These are phyloP conservation scores for Heliconius hermathena DNA, from an alignment of 1,140 invertebrate genomes.

Conservation along the genomic window DNA sequence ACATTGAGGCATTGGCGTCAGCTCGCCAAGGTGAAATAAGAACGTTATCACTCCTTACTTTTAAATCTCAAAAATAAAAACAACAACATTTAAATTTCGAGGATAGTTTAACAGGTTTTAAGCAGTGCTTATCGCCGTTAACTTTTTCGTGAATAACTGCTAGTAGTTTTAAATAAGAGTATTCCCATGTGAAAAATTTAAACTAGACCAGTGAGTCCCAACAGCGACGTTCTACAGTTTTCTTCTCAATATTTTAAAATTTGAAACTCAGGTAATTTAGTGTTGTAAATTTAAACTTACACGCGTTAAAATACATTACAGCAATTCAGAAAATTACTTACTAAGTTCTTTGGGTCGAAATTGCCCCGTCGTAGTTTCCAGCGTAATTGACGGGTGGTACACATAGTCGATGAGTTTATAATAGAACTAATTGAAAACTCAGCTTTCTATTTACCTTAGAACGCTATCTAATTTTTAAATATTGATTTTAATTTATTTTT, in stretches of 20 bases:
- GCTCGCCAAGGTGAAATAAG: too few relatives aligned
- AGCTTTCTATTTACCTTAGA: background rate
- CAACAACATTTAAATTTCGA: too few relatives aligned
- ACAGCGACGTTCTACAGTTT: background rate
- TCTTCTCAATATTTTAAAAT: background rate
- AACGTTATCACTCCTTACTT: too few relatives aligned
- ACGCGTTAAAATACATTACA: slow-evolving; percentile 1
- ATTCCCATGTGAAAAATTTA: background rate
- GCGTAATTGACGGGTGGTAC: slow-evolving; percentile 24
- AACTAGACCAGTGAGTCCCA: background rate
- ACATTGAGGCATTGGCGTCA: too few relatives aligned
- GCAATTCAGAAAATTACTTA: slow-evolving; percentile 23
- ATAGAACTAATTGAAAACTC: slow-evolving; percentile 31
- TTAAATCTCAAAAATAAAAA: too few relatives aligned
- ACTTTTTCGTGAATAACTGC: background rate
- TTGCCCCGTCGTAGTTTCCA: slow-evolving; percentile 28
- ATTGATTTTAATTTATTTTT: background rate
- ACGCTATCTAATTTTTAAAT: background rate
- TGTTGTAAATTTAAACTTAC: background rate
- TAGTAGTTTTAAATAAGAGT: background rate
- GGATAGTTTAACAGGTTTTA: background rate
- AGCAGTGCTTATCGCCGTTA: background rate
- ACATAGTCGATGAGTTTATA: slow-evolving; percentile 24
- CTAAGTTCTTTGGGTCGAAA: slow-evolving; percentile 18
- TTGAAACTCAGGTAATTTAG: background rate